Evolutionary conservation across 2,113 vertebrate species (phyloP).

Genomic region (Leucopsar rothschildi): DNA sequence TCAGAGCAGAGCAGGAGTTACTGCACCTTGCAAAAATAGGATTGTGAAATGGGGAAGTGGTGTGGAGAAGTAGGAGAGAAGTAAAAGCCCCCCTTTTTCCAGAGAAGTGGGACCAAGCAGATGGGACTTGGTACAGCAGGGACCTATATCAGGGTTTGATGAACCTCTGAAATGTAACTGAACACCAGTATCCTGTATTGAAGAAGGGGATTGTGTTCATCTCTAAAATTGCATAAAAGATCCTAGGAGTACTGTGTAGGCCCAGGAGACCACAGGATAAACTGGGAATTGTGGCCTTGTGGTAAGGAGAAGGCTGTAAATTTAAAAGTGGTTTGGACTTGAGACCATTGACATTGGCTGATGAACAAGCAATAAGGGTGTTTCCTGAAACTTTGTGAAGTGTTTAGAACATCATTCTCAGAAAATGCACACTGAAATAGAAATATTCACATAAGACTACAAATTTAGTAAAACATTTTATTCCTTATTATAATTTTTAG

Average conservation of each 20-base stretch:
- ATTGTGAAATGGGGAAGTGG: background rate
- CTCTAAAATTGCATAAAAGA: background rate
- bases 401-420: background rate
- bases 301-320: background rate
- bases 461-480: background rate
- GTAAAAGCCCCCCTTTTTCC: background rate
- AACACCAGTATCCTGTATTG: background rate
- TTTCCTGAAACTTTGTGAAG: background rate
- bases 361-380: background rate
- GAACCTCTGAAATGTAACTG: background rate
- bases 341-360: background rate
- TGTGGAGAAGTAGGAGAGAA: background rate
- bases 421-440: background rate
- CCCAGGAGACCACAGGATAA: background rate
- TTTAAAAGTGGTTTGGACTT: background rate
- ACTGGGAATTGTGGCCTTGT: background rate
- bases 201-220: background rate
- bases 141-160: background rate
- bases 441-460: background rate
- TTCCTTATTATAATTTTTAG: background rate
- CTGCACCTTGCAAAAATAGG: background rate
- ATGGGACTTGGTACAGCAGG: background rate
- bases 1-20: background rate
- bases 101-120: background rate
- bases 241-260: background rate